Percentiles rank a stretch among this genome's conserved stretches.
Conservation (phyloP, 2,113 vertebrate genomes). For the Ovibos moschatus region DNA sequence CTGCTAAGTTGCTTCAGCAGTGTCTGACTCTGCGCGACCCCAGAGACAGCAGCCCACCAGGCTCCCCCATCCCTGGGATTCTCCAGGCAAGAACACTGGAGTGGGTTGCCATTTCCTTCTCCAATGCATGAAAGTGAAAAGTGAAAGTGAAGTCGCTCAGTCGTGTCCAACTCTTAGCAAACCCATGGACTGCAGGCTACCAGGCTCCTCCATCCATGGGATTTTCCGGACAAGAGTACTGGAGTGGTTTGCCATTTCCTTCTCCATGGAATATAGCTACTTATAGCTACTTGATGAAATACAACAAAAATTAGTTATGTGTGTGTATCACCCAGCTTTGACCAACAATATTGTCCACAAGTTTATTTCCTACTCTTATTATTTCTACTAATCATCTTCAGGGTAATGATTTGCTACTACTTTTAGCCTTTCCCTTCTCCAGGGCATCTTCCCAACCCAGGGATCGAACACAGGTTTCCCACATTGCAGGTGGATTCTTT, state of each 20-base stretch:
- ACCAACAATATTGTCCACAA: neutral
- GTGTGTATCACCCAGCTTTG: neutral
- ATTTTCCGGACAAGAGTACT: too few species aligned
- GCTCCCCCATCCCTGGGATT: too few species aligned
- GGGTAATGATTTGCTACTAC: neutral
- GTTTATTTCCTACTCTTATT: neutral
- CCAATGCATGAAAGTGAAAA: too few species aligned
- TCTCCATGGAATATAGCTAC: neutral
- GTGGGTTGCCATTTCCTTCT: too few species aligned
- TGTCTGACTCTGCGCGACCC: rapidly evolving
- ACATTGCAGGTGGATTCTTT: neutral
- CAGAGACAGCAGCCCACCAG: too few species aligned
- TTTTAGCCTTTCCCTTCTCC: neutral
- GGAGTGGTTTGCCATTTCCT: too few species aligned
- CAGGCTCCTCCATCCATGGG: too few species aligned
- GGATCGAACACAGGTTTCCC: neutral
- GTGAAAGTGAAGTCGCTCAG: too few species aligned
- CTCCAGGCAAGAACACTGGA: too few species aligned
- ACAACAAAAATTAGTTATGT: neutral
- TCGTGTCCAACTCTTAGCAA: too few species aligned
- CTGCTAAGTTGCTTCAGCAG: neutral
- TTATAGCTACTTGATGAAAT: neutral
- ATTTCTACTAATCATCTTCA: neutral
- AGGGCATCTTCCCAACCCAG: neutral
- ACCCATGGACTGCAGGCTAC: too few species aligned